Evolutionary conservation across 2,888 invertebrate genomes (phyloP).

Genomic region (Acanthopleura granulata): DNA sequence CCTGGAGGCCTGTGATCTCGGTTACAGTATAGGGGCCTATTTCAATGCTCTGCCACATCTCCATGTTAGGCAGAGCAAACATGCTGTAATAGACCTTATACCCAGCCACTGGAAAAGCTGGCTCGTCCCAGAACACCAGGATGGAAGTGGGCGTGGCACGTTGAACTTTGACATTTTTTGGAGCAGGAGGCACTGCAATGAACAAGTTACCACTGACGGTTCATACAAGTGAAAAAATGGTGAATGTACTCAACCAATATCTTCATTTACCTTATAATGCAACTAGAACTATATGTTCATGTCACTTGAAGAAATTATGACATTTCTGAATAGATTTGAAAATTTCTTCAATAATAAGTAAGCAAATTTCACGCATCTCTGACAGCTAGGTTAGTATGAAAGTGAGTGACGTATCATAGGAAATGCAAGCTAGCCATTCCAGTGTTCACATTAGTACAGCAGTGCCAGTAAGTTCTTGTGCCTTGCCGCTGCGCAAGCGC

Average conservation of each 20-base stretch:
- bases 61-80: constrained; percentile 54
- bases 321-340: too few species aligned
- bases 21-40: constrained; percentile 60
- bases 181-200: constrained; percentile 88
- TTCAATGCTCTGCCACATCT: constrained; percentile 59
- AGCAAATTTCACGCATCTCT: too few species aligned
- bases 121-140: constrained; percentile 77
- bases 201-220: background rate
- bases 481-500: constrained; percentile 18
- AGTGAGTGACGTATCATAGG: background rate
- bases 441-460: background rate
- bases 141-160: constrained; percentile 94
- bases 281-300: too few species aligned
- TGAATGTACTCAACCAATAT: too few species aligned
- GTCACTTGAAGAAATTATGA: too few species aligned
- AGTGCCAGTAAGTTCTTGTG: constrained; percentile 15
- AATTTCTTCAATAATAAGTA: too few species aligned
- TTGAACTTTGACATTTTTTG: constrained; percentile 92
- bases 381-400: background rate
- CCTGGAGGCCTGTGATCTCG: constrained; percentile 55
- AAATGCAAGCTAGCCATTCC: too few species aligned
- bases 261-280: too few species aligned
- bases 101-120: constrained; percentile 71
- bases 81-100: constrained; percentile 65
- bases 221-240: too few species aligned